Evolutionary conservation across 2,113 vertebrate species (phyloP), one percentile per base, ranked within the genome.

Genomic region (Vireo altiloquus): DNA sequence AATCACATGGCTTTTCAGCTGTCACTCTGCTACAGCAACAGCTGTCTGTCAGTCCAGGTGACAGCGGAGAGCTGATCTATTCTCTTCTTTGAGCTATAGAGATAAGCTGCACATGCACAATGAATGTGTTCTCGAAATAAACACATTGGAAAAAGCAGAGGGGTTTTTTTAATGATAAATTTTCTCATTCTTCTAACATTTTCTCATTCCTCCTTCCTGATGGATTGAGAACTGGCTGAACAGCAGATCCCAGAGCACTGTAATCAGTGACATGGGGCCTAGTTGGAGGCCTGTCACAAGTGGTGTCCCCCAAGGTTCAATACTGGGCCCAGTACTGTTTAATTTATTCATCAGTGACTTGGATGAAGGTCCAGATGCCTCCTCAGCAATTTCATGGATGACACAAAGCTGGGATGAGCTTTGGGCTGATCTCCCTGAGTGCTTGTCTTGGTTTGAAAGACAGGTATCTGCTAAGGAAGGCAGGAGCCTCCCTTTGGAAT

Each of bases 91-190:
- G 90, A 92, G 93, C 72, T 60, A 22, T 16, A 61, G 86, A 87
- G 91, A 95, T 95, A 95, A 95, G 87, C 81, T 69, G 46, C 72
- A 71, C n/a, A 4, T 15, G 74, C 79, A 94, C 93, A 87, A 46
- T 81, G 74, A 90, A 33, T 10, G 25, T 42, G 27, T 40, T 91
- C 70, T 63, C 52, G 46, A 92, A 94, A 91, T 94, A 96, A 94
- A 76, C 47, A 63, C 30, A 3, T 37, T 4, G 14, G 72, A 64
- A 94, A 80, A 23, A 87, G 47, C 50, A 80, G 61, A 72, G 10
- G 27, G 15, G 2, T 9, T n/a, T 84, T 86, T 78, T 40, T 7
- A 33, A 39, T 19, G 31, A 80, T 50, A 84, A 90, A 88, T 75
- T 28, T 81, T 77, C 47, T 79, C 7, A 2, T 11, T 91, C n/a